These are phyloP conservation scores for Cyprinus carpio DNA, from an alignment of 2,113 vertebrate genomes.

Conservation along the genomic window DNA sequence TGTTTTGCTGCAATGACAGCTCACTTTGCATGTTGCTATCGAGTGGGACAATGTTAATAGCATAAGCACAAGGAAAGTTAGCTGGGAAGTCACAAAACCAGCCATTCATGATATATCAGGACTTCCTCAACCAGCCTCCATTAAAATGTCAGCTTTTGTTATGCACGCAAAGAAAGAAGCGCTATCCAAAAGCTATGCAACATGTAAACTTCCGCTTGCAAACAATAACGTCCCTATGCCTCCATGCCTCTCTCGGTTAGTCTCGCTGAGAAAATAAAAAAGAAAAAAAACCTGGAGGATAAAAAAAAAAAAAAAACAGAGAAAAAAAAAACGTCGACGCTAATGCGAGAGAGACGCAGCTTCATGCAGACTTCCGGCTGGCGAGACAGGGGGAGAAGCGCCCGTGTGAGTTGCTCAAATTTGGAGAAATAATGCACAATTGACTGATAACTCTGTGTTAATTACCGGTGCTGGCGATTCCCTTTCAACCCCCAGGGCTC, in stretches of 20 bases:
- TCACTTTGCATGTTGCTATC: neutral
- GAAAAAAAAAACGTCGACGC: constrained; percentile 69
- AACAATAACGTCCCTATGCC: constrained; percentile 64
- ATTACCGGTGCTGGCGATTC: constrained; percentile 74
- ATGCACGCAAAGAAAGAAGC: constrained; percentile 33
- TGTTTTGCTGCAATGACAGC: constrained; percentile 16
- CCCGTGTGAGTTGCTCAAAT: constrained; percentile 64
- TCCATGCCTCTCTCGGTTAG: constrained; percentile 70
- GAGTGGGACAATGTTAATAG: neutral
- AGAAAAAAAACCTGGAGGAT: constrained; percentile 64
- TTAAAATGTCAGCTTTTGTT: constrained; percentile 65
- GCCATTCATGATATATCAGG: constrained; percentile 34
- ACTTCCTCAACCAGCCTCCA: constrained; percentile 60
- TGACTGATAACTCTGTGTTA: constrained; percentile 63
- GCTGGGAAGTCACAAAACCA: constrained; percentile 12
- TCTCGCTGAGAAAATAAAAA: constrained; percentile 73
- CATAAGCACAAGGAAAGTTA: constrained; percentile 1
- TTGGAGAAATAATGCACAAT: constrained; percentile 67
- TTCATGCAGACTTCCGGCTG: constrained; percentile 81
- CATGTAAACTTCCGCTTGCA: constrained; percentile 58
- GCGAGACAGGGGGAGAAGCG: constrained; percentile 65
- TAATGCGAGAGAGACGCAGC: constrained; percentile 75
- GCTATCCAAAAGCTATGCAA: constrained; percentile 32
- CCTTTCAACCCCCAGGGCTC: constrained; percentile 70
- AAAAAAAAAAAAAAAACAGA: constrained; percentile 75